Conservation (phyloP, 1,140 invertebrate species). For the Procambarus clarkii region DNA sequence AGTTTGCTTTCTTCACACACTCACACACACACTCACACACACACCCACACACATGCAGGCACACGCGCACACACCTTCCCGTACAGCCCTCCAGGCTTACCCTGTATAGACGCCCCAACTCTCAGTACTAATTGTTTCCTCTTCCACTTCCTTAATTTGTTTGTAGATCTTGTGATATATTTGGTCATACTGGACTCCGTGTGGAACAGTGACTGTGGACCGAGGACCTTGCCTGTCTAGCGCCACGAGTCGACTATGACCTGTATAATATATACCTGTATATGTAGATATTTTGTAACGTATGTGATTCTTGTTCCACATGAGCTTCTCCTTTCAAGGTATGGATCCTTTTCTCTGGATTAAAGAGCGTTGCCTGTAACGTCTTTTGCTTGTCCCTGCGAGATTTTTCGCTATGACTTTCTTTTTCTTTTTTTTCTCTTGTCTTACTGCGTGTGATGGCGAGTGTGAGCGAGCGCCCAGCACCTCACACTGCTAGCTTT, state of each 20-base stretch:
- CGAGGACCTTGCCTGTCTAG: neutral
- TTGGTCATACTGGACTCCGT: constrained; percentile 21
- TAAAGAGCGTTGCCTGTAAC: constrained; percentile 52
- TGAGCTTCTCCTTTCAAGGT: constrained; percentile 65
- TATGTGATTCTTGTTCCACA: constrained; percentile 70
- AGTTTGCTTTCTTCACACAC: neutral
- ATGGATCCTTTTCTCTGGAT: constrained; percentile 44
- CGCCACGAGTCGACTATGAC: constrained; percentile 31
- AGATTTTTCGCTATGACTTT: constrained; percentile 20
- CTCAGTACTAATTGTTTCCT: neutral
- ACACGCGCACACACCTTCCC: neutral
- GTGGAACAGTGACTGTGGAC: neutral
- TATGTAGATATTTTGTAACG: constrained; percentile 65
- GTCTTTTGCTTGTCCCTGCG: constrained; percentile 34
- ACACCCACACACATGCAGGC: no score
- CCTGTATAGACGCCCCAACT: constrained; percentile 12
- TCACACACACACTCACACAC: no score
- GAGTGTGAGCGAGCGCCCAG: constrained; percentile 10
- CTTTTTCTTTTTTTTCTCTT: constrained; percentile 35
- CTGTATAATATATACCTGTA: constrained; percentile 50
- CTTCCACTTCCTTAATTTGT: constrained; percentile 33
- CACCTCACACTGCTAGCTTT: constrained; percentile 57
- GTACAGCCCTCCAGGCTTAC: neutral
- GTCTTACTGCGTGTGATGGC: constrained; percentile 28
- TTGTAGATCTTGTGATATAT: constrained; percentile 40